These are phyloP conservation scores for Thyatira batis DNA, from an alignment of 2,888 invertebrate genomes.

Conservation along the genomic window DNA sequence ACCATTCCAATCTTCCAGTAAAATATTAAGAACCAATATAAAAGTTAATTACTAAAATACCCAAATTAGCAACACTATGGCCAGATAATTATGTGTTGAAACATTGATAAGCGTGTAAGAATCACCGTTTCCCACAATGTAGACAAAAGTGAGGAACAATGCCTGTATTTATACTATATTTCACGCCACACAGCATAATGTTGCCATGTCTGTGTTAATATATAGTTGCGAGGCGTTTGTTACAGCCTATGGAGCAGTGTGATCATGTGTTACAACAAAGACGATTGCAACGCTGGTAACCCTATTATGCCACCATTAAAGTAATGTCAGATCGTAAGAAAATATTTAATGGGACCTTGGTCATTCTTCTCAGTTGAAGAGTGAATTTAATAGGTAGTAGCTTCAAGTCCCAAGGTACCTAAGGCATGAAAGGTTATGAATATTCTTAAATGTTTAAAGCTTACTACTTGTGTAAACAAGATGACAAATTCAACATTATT, in stretches of 20 bases:
- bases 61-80: background rate
- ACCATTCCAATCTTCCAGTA: too few species aligned
- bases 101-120: background rate
- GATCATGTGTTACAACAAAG: background rate
- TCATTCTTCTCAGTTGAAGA: too few species aligned
- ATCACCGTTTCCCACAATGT: slow-evolving; percentile 3
- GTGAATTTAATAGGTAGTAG: too few species aligned
- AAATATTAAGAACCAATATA: background rate
- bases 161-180: background rate
- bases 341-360: too few species aligned
- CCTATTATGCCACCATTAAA: too few species aligned
- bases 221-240: background rate
- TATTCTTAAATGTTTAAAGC: too few species aligned
- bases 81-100: background rate
- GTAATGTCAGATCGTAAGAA: too few species aligned
- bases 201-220: background rate
- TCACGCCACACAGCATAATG: background rate
- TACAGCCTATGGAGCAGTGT: background rate
- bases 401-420: too few species aligned
- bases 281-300: too few species aligned
- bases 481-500: too few species aligned
- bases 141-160: background rate
- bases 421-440: too few species aligned
- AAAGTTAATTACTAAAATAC: background rate
- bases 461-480: too few species aligned